Evolutionary conservation across 1,140 invertebrate species (phyloP).

Genomic region (Pachyrhynchus sulphureomaculatus): DNA sequence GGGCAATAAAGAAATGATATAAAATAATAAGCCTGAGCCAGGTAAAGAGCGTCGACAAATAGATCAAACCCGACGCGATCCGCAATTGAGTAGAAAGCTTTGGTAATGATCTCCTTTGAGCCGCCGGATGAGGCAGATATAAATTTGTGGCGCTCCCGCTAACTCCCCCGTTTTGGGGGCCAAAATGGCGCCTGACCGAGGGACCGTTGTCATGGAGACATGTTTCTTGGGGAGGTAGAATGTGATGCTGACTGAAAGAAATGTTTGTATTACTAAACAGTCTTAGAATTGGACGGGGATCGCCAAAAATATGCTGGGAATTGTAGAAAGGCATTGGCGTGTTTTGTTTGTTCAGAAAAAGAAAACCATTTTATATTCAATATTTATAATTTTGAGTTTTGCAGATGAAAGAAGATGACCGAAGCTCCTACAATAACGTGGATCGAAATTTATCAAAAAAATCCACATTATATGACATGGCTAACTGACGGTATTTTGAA

Average conservation of each 20-base stretch:
- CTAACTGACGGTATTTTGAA: too few species aligned
- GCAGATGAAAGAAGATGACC: too few species aligned
- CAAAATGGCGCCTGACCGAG: conserved; percentile 45
- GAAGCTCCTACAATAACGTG: too few species aligned
- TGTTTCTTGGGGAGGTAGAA: conserved; percentile 39
- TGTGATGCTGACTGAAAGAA: conserved; percentile 28
- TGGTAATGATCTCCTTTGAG: conserved; percentile 54
- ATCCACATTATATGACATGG: too few species aligned
- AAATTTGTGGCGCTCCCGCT: conserved; percentile 53
- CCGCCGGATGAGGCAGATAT: conserved; percentile 54
- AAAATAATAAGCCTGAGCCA: conserved; percentile 42
- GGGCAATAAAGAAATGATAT: conserved; percentile 34
- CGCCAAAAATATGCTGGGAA: conserved; percentile 7
- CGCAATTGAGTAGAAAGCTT: conserved; percentile 55
- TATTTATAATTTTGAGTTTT: too few species aligned
- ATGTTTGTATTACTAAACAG: conserved; percentile 3
- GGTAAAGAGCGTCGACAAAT: conserved; percentile 49
- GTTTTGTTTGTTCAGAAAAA: too few species aligned
- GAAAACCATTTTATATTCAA: too few species aligned
- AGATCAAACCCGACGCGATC: conserved; percentile 53
- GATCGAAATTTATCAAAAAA: too few species aligned
- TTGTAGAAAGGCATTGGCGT: neutral
- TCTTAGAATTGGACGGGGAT: conserved; percentile 3
- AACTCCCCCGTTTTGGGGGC: conserved; percentile 41
- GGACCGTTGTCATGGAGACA: conserved; percentile 43